Conservation (phyloP, 1,140 invertebrate species). For the Papilio dardanus region DNA sequence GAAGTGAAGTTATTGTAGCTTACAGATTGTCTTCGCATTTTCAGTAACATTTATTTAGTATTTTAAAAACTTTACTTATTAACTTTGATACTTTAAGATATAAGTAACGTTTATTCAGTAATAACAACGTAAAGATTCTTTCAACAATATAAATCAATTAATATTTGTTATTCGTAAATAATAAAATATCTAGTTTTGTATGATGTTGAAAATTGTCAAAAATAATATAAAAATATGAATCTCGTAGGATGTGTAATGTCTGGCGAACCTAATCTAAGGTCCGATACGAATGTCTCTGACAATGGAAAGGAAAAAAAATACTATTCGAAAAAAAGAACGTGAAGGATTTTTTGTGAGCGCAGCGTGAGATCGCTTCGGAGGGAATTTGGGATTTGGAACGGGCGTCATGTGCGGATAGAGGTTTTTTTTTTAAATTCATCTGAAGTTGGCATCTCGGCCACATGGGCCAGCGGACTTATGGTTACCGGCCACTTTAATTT, state of each 20-base stretch:
- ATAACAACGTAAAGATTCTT: background rate
- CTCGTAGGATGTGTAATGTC: background rate
- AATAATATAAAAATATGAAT: background rate
- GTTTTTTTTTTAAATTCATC: conserved; percentile 63
- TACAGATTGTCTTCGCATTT: background rate
- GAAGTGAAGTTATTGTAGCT: background rate
- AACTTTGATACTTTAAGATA: background rate
- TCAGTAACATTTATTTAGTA: background rate
- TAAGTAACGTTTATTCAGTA: background rate
- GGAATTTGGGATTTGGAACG: conserved; percentile 69
- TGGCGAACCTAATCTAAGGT: conserved; percentile 38
- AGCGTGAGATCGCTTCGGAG: conserved; percentile 76
- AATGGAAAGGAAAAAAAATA: conserved; percentile 44
- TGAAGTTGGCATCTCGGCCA: conserved; percentile 56
- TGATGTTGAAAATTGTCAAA: background rate
- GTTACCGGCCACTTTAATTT: conserved; percentile 29
- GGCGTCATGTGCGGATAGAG: conserved; percentile 71
- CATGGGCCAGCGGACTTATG: conserved; percentile 59
- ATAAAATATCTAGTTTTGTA: background rate
- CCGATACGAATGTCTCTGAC: conserved; percentile 57
- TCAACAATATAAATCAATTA: background rate
- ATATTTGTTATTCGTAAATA: background rate
- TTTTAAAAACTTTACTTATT: background rate
- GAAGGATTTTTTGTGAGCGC: conserved; percentile 62
- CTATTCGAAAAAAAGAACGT: conserved; percentile 59